A percentile compares a stretch with the other conserved stretches of the same genome.
Evolutionary conservation across 2,113 vertebrate genomes (phyloP).

Genomic region (Casuarius casuarius): DNA sequence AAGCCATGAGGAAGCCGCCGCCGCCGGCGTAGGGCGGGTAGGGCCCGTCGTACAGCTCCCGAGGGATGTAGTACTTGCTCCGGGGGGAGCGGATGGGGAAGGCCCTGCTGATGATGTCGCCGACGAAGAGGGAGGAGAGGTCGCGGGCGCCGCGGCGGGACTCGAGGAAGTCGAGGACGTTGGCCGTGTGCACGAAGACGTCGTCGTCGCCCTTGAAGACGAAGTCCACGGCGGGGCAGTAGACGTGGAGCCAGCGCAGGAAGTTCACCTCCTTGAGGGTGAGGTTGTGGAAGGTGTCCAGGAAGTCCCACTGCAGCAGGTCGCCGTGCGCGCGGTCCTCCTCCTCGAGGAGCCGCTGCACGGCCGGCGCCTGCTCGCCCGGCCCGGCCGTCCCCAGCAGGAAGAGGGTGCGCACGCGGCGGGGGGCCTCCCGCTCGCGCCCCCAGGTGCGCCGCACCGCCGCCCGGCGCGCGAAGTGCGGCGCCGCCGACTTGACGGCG

Average conservation of each 20-base stretch:
- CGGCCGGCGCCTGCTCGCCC: no score
- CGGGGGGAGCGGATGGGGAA: constrained; percentile 80
- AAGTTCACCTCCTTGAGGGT: constrained; percentile 86
- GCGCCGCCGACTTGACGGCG: constrained; percentile 82
- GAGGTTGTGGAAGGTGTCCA: background rate
- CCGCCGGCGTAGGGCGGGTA: constrained; percentile 85
- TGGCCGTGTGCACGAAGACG: constrained; percentile 85
- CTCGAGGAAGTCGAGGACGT: constrained; percentile 80
- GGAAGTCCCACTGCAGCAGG: no score
- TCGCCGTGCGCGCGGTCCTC: no score
- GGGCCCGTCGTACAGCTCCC: constrained; percentile 73
- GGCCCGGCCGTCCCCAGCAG: constrained; percentile 63
- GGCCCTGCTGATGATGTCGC: constrained; percentile 83
- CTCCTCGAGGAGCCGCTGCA: no score
- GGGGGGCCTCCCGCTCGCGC: constrained; percentile 55
- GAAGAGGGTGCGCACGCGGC: constrained; percentile 79
- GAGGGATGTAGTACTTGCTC: constrained; percentile 88
- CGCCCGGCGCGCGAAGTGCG: constrained; percentile 82
- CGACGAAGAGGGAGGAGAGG: constrained; percentile 76
- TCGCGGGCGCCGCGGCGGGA: constrained; percentile 65
- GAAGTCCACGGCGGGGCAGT: constrained; percentile 76
- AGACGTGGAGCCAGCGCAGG: constrained; percentile 81
- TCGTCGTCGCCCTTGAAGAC: constrained; percentile 86
- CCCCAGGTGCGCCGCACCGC: constrained; percentile 82
- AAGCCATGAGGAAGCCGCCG: constrained; percentile 83